Base-by-base conservation (phyloP, 1,140 invertebrate species). In the Lasioglossum baleicum region DNA sequence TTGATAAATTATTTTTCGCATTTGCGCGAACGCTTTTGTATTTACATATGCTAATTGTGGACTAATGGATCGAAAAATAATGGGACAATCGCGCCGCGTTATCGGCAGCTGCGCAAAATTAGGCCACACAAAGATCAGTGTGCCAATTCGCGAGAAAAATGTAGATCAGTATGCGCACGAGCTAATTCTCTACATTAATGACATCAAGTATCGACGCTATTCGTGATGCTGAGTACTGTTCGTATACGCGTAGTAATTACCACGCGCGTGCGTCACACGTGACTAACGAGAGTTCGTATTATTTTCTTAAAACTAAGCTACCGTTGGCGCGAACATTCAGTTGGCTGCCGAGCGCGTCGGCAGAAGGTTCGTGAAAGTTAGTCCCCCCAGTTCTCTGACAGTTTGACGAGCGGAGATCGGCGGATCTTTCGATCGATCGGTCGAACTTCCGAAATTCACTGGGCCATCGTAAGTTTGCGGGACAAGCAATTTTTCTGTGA, bases 261-360 rank as follows among this genome's bases (percentile, higher is more conserved):
- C 5, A 65, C 65, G 56, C 51, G 74, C 64, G 22, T 68, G 74
- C 74, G 65, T 76, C 40, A 17, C 15, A 2, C 10, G 31, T 68
- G 6, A 10, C 3, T 20, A 7, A 0, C 15, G 35, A 66, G 51
- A 40, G 60, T 60, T 67, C 35, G 42, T 68, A 60, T 26, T 60
- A 60, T 44, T 67, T 75, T 75, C 11, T 48, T 51, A 65, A 68
- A 68, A 61, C 20, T 35, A 2, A 15, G 10, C 35, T 26, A 22
- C 6, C 72, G 48, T 35, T 35, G 35, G 35, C 35, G 35, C 35
- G 35, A 35, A 35, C 35, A 2, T 35, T 35, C 35, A 35, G 35
- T 75, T 11, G 7, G 11, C 15, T 11, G 31, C 2, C 26, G 42
- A 51, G 10, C 17, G 51, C 44, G 10, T 2, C 7, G 17, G 51